Conservation (phyloP, 1,140 invertebrate species). For the Dufourea novaeangliae region DNA sequence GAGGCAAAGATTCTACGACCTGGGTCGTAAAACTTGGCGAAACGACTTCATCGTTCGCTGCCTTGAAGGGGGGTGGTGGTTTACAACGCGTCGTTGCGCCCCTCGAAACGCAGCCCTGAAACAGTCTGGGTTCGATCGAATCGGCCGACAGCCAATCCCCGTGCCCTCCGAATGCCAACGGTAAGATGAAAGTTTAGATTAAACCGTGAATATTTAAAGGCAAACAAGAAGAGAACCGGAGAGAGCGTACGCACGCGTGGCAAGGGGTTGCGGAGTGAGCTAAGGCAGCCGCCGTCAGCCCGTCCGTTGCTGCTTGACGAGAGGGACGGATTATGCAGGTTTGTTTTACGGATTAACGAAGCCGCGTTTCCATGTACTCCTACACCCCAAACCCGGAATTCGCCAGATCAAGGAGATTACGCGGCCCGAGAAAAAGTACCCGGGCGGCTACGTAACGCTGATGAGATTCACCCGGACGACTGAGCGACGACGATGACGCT, state of each 20-base stretch:
- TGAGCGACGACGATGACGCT: not conserved
- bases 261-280: not conserved
- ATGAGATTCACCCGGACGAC: not conserved
- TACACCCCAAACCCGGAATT: not conserved
- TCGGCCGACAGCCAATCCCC: slow-evolving; percentile 49
- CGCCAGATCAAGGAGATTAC: not conserved
- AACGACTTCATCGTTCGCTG: not conserved
- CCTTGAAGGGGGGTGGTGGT: no score
- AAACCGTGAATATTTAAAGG: slow-evolving; percentile 69
- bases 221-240: slow-evolving; percentile 15
- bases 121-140: slow-evolving; percentile 19
- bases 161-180: slow-evolving; percentile 31
- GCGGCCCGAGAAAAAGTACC: not conserved
- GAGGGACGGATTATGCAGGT: slow-evolving; percentile 48
- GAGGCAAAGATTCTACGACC: no score
- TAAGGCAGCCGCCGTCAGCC: not conserved
- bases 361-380: not conserved
- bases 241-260: not conserved
- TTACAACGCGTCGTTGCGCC: not conserved
- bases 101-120: slow-evolving; percentile 2
- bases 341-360: slow-evolving; percentile 59
- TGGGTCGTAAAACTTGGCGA: not conserved
- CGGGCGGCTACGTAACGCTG: not conserved
- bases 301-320: slow-evolving; percentile 17
- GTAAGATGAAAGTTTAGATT: slow-evolving; percentile 70